A percentile compares a stretch with the other conserved stretches of the same genome.
Evolutionary conservation across 2,888 invertebrate species (phyloP).

Genomic region (Perizoma affinitatum): DNA sequence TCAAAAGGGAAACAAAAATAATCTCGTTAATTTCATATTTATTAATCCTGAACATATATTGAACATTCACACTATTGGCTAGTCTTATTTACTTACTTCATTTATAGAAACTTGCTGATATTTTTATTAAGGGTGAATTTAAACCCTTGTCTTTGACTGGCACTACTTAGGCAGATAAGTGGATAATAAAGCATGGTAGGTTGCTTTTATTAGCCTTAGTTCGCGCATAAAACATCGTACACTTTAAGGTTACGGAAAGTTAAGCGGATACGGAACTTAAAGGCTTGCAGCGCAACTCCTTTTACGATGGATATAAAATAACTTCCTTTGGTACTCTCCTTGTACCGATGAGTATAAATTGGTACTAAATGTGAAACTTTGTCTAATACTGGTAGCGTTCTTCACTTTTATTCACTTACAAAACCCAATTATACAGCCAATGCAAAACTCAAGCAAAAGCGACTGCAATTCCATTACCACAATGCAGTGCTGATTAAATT

Average conservation of each 20-base stretch:
- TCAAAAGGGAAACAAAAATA: too few relatives aligned
- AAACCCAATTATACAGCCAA: constrained; percentile 9
- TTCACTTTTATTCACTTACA: not conserved
- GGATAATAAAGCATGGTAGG: constrained; percentile 74
- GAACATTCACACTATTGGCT: too few relatives aligned
- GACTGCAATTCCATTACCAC: constrained; percentile 31
- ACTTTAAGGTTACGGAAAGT: constrained; percentile 42
- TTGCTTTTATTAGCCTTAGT: constrained; percentile 71
- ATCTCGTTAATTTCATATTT: too few relatives aligned
- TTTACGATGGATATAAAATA: constrained; percentile 76
- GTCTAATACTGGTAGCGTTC: too few relatives aligned
- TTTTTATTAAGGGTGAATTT: constrained; percentile 40
- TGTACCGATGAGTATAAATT: not conserved
- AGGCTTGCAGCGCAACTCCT: constrained; percentile 60
- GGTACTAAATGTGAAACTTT: too few relatives aligned
- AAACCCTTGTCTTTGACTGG: constrained; percentile 39
- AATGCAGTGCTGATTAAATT: constrained; percentile 37
- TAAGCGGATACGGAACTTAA: constrained; percentile 62
- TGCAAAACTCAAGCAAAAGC: constrained; percentile 16
- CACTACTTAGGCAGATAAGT: constrained; percentile 57
- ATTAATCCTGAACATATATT: too few relatives aligned
- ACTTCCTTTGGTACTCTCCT: too few relatives aligned
- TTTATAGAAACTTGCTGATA: constrained; percentile 2
- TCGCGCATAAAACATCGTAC: constrained; percentile 56
- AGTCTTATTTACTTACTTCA: not conserved